These are phyloP conservation scores for Numida meleagris DNA, from an alignment of 2,113 vertebrate genomes.

Conservation along the genomic window DNA sequence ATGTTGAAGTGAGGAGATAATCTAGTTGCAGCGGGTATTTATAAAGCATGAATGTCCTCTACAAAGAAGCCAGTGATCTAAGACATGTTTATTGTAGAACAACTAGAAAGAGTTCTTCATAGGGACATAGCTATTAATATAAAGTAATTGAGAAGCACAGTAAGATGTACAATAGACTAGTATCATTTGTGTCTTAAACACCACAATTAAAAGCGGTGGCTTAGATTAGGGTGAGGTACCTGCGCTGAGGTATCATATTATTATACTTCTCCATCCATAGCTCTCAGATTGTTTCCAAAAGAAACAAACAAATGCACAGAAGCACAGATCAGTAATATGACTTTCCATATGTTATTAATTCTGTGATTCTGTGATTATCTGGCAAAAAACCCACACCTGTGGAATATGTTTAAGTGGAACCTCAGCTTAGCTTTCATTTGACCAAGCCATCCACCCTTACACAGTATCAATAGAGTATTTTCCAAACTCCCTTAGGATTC, in stretches of 20 bases:
- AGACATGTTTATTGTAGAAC: constrained; percentile 8
- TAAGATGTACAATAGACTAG: background rate
- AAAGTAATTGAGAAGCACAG: background rate
- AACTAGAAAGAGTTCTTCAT: background rate
- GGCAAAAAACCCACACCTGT: background rate
- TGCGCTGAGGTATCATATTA: background rate
- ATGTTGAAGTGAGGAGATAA: constrained; percentile 39
- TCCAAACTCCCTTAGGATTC: background rate
- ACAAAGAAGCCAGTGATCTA: constrained; percentile 24
- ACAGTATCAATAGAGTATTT: background rate
- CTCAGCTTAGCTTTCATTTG: background rate
- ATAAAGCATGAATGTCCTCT: constrained; percentile 41
- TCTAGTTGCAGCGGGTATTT: constrained; percentile 52
- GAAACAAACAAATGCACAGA: background rate
- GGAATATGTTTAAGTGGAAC: background rate
- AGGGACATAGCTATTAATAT: background rate
- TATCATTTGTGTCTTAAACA: background rate
- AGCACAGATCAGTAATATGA: background rate
- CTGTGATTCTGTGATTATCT: background rate
- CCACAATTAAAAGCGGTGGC: background rate
- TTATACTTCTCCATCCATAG: background rate
- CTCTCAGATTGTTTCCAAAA: background rate
- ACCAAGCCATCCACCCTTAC: background rate
- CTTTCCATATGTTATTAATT: background rate
- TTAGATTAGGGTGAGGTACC: background rate